Evolutionary conservation across 2,888 invertebrate genomes (phyloP).

Genomic region (Morinoia aosen): DNA sequence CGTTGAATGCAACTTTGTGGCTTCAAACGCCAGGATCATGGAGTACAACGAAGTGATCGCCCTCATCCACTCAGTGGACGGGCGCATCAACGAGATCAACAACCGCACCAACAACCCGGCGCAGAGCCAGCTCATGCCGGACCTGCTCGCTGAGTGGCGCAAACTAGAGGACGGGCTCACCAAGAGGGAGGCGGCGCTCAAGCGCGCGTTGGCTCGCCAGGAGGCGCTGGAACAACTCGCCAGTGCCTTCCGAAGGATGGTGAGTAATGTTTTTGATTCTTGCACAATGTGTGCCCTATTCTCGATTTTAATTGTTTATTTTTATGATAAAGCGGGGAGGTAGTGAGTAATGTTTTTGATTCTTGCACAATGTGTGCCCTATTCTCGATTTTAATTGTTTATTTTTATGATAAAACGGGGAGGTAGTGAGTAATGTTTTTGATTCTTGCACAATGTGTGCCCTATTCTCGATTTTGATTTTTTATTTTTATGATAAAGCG

Average conservation of each 20-base stretch:
- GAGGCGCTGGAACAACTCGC: slow-evolving; percentile 94
- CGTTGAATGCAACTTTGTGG: background rate
- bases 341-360: slow-evolving; percentile 72
- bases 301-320: too few species aligned
- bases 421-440: slow-evolving; percentile 71
- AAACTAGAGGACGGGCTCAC: slow-evolving; percentile 93
- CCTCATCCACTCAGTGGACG: slow-evolving; percentile 92
- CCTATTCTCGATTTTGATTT: too few species aligned
- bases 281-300: background rate
- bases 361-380: background rate
- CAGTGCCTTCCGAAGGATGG: slow-evolving; percentile 94
- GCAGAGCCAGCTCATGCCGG: slow-evolving; percentile 83
- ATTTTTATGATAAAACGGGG: too few species aligned
- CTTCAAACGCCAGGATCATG: slow-evolving; percentile 79
- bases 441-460: background rate
- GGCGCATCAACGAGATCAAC: slow-evolving; percentile 88
- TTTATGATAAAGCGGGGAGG: too few species aligned
- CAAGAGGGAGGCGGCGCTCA: slow-evolving; percentile 89
- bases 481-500: too few species aligned
- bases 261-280: slow-evolving; percentile 69
- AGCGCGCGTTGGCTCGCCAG: slow-evolving; percentile 90
- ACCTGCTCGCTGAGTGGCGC: slow-evolving; percentile 95
- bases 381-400: too few species aligned
- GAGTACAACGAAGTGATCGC: slow-evolving; percentile 98
- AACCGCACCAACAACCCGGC: slow-evolving; percentile 81